These are phyloP conservation scores for Metopia argyrocephala DNA, from an alignment of 2,888 invertebrate species.

Conservation along the genomic window DNA sequence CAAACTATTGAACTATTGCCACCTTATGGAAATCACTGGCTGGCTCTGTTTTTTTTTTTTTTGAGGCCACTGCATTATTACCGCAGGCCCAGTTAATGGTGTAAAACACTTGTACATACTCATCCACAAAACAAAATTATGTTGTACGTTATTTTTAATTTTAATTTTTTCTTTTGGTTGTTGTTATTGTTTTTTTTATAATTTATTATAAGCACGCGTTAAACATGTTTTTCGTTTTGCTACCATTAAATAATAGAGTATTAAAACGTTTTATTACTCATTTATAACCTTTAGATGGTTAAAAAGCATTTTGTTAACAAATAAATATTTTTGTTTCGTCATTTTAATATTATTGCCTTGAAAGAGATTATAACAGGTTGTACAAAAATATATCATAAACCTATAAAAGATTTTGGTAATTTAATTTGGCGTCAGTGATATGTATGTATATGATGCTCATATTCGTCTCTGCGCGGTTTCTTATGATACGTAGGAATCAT, in stretches of 20 bases:
- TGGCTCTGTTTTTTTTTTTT: too few relatives aligned
- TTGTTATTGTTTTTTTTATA: constrained; percentile 49
- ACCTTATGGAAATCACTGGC: constrained; percentile 16
- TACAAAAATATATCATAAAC: too few relatives aligned
- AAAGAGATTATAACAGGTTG: too few relatives aligned
- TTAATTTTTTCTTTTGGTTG: background rate
- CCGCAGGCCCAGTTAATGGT: background rate
- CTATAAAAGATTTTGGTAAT: too few relatives aligned
- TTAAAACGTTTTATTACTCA: constrained; percentile 54
- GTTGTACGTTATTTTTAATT: background rate
- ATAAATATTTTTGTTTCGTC: too few relatives aligned
- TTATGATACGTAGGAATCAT: too few relatives aligned
- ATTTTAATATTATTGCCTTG: too few relatives aligned
- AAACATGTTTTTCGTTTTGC: constrained; percentile 42
- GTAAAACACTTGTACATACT: background rate
- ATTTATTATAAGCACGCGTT: constrained; percentile 64
- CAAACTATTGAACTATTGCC: constrained; percentile 54
- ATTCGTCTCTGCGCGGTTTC: too few relatives aligned
- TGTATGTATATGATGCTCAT: too few relatives aligned
- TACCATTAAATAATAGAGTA: constrained; percentile 58
- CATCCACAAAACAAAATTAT: background rate
- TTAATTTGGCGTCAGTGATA: too few relatives aligned
- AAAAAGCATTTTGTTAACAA: too few relatives aligned
- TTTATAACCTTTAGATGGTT: constrained; percentile 39
- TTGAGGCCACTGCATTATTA: background rate